Conservation (phyloP, 2,113 vertebrate species). For the Chamaea fasciata region DNA sequence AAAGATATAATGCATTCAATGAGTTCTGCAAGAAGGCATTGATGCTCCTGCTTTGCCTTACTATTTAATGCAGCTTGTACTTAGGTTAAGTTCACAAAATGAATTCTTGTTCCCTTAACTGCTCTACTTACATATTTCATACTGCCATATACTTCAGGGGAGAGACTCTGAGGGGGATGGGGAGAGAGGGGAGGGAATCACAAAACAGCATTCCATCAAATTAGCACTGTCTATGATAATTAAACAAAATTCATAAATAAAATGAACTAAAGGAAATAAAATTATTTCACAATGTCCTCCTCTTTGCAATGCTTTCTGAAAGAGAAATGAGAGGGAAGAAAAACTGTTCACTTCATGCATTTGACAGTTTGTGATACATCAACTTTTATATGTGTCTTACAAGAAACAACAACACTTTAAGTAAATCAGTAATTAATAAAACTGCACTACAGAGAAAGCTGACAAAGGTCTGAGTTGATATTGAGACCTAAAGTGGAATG, state of each 20-base stretch:
- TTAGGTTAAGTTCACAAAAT: neutral
- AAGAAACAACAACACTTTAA: neutral
- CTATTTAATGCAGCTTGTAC: neutral
- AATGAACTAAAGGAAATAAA: neutral
- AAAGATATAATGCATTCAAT: neutral
- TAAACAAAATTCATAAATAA: neutral
- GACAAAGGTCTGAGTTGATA: neutral
- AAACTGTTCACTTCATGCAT: neutral
- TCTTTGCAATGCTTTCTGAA: neutral
- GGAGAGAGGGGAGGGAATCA: neutral
- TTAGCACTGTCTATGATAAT: neutral
- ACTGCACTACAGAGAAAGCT: neutral
- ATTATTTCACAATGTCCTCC: neutral
- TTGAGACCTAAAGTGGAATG: neutral
- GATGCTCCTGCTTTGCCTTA: neutral
- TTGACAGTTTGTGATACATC: neutral
- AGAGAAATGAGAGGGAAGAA: neutral
- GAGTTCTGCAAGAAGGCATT: neutral
- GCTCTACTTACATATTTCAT: neutral
- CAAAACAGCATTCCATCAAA: neutral
- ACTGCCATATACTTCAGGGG: accelerated
- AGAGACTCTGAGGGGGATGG: accelerated
- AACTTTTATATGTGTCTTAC: neutral
- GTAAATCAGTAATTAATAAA: neutral
- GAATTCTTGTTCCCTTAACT: neutral